Evolutionary conservation across 2,113 vertebrate genomes (phyloP), one percentile per base, ranked within the genome.

Genomic region (Ranitomeya variabilis): DNA sequence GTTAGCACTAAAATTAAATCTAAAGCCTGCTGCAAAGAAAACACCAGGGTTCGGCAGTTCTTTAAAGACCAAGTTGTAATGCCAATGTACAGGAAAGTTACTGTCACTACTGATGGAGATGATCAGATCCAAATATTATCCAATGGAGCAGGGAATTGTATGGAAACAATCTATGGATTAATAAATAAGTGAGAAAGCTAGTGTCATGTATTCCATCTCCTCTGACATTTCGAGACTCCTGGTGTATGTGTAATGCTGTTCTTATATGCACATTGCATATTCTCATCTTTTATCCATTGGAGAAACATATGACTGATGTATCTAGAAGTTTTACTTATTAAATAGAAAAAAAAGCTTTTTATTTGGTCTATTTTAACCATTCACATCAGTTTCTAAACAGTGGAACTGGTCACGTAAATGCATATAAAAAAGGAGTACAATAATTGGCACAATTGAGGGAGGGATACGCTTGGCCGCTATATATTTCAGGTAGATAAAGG

Each of bases 131-230:
- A 7, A 73, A 31, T 10, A 66, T 18, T n/a, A 74, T 74, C 37
- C 71, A 74, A 45, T 74, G 7, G 21, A 69, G 23, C 23, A 26
- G 66, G 71, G 31, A 37, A 73, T 45, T 74, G 15, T 74, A 8
- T 31, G 7, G 6, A 76, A 76, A 76, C 37, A 18, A 16, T 9
- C 73, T 52, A 76, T 7, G 21, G 18, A 21, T 76, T 21, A 76
- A 76, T 76, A 76, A 76, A 76, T 76, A 76, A 74, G 15, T 45
- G 26, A 37, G 31, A 45, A 76, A 76, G 52, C 73, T 76, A 76
- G 73, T 76, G 73, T 76, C 45, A 76, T 76, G 73, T 76, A 52
- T 76, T 31, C 26, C 37, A 26, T 37, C 12, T 73, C 31, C 26
- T 37, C 69, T 8, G 69, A 14, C 69, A 73, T 73, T 26, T 26